Conservation (phyloP, 2,797 vertebrate genomes). For the Sitta carolinensis region DNA sequence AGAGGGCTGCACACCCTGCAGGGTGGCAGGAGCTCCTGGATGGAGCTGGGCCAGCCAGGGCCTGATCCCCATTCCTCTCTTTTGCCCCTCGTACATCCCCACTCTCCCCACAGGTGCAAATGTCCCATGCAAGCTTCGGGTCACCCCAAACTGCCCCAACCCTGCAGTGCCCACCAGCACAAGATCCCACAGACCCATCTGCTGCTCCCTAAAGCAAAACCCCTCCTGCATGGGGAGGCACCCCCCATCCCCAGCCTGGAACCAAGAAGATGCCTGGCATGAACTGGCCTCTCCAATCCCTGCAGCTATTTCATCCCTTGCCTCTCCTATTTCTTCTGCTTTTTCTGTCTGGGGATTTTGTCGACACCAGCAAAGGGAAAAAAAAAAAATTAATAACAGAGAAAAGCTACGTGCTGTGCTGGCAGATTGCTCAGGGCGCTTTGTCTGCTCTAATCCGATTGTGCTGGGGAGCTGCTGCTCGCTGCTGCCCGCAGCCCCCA, state of each 20-base stretch:
- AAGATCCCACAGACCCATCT: fast-evolving
- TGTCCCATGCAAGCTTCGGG: fast-evolving
- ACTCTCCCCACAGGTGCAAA: fast-evolving
- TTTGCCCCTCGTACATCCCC: fast-evolving
- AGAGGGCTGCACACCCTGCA: fast-evolving
- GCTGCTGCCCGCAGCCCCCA: not conserved
- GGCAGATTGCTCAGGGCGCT: slow-evolving; percentile 51
- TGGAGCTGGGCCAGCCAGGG: not conserved
- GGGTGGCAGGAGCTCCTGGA: not conserved
- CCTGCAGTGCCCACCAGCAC: not conserved
- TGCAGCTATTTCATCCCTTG: not conserved
- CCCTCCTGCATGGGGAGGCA: fast-evolving
- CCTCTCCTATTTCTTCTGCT: not conserved
- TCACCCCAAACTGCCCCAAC: not conserved
- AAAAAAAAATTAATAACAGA: slow-evolving; percentile 36
- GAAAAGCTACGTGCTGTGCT: slow-evolving; percentile 40
- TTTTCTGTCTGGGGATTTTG: slow-evolving; percentile 50
- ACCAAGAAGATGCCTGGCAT: not conserved
- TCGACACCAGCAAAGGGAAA: not conserved
- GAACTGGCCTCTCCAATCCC: not conserved
- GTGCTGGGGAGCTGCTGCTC: not conserved
- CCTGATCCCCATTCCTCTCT: not conserved
- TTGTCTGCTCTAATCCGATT: slow-evolving; percentile 63
- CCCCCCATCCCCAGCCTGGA: not conserved
- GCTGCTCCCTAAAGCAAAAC: not conserved